phyloP scores from a whole-genome alignment of 2,113 vertebrate species.

The Saiga tatarica region DNA sequence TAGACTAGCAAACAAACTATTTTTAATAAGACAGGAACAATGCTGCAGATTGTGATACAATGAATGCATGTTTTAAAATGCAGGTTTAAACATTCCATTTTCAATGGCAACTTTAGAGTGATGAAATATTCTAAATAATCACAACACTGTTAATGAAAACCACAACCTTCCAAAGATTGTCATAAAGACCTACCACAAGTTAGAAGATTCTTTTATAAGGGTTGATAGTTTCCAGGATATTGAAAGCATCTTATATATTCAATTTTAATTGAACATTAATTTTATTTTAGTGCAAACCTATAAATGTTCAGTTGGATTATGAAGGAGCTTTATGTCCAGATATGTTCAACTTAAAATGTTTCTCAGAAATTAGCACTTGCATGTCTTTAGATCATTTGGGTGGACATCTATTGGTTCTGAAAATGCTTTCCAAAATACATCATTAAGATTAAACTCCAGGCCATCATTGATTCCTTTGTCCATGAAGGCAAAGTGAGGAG shows the following conservation, averaged over 20 bases:
- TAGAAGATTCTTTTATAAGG: neutral
- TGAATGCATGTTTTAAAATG: neutral
- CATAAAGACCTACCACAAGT: neutral
- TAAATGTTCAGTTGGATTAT: neutral
- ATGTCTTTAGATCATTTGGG: neutral
- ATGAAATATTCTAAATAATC: constrained; percentile 6
- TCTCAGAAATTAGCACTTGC: neutral
- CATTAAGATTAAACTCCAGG: neutral
- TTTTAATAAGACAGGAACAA: neutral
- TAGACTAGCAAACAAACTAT: neutral
- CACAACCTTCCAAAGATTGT: neutral
- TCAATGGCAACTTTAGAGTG: neutral
- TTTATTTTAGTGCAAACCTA: neutral
- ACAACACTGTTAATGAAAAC: neutral
- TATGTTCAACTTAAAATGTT: neutral
- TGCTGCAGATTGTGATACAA: neutral
- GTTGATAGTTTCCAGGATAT: neutral
- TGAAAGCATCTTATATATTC: neutral
- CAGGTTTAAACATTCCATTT: neutral
- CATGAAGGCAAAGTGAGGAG: neutral
- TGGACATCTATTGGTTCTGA: neutral
- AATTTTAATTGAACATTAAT: neutral
- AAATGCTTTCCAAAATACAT: neutral
- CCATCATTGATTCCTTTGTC: neutral
- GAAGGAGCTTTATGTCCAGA: neutral